A percentile compares a stretch with the other conserved stretches of the same genome.
Conservation (phyloP, 2,797 vertebrate genomes). For the Dendrocincla tyrannina region DNA sequence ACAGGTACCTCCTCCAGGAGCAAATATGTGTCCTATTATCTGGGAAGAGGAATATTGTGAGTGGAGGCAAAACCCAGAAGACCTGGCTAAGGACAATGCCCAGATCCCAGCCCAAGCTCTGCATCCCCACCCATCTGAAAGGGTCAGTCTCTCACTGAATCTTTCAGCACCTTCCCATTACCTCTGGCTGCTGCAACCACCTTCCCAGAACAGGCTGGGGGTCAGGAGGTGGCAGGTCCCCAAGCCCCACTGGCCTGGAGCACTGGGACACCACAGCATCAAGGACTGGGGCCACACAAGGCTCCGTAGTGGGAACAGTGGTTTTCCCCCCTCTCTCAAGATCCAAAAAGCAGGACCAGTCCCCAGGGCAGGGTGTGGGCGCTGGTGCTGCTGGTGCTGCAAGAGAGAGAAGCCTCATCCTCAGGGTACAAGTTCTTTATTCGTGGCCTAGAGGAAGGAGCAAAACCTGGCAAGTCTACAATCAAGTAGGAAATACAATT, state of each 20-base stretch:
- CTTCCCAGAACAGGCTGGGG: background rate
- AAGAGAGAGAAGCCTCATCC: background rate
- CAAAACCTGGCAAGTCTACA: background rate
- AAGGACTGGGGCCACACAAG: too few species aligned
- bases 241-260: background rate
- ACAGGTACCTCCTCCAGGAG: background rate
- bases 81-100: background rate
- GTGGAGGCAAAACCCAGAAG: background rate
- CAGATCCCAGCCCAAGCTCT: background rate
- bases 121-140: background rate
- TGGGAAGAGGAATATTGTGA: background rate
- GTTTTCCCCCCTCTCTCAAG: background rate
- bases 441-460: background rate
- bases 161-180: background rate
- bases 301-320: background rate
- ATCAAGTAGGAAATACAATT: background rate
- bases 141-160: background rate
- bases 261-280: background rate
- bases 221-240: background rate
- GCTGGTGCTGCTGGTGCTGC: background rate
- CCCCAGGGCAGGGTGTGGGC: background rate
- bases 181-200: background rate
- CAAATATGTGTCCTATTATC: background rate
- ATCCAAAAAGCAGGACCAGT: background rate
- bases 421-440: conserved; percentile 22